These are phyloP conservation scores for Haliclona indistincta DNA, from an alignment of 37 sponge, comb jelly and placozoan species.

Conservation along the genomic window DNA sequence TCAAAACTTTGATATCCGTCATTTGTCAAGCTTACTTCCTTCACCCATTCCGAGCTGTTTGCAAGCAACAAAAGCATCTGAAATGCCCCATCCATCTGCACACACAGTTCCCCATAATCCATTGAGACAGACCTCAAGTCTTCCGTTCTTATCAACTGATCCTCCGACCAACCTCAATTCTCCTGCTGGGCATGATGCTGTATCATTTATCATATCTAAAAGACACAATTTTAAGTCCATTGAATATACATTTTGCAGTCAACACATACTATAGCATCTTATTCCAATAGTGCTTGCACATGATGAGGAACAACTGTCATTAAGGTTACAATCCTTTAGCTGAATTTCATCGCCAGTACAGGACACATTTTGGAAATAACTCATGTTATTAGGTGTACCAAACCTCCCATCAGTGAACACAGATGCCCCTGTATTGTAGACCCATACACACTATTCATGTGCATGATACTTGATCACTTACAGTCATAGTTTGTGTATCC, in stretches of 20 bases:
- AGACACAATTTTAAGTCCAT: too few relatives aligned
- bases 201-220: too few relatives aligned
- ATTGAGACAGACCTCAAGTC: slow-evolving; percentile 9
- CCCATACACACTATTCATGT: not conserved
- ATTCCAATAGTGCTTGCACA: not conserved
- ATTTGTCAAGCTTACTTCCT: not conserved
- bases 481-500: slow-evolving; percentile 1
- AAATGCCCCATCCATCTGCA: not conserved
- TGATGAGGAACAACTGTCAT: not conserved
- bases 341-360: not conserved
- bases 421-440: not conserved
- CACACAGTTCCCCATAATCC: slow-evolving; percentile 4
- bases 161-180: not conserved
- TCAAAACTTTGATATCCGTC: too few relatives aligned
- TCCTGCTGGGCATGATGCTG: not conserved
- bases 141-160: not conserved
- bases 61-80: slow-evolving; percentile 6
- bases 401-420: slow-evolving; percentile 4
- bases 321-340: not conserved
- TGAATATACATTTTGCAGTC: too few relatives aligned
- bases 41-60: not conserved
- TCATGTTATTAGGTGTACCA: not conserved
- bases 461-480: not conserved
- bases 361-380: not conserved
- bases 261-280: not conserved